Base-by-base conservation (phyloP, 1,140 invertebrate genomes). In the Nasonia longicornis region DNA sequence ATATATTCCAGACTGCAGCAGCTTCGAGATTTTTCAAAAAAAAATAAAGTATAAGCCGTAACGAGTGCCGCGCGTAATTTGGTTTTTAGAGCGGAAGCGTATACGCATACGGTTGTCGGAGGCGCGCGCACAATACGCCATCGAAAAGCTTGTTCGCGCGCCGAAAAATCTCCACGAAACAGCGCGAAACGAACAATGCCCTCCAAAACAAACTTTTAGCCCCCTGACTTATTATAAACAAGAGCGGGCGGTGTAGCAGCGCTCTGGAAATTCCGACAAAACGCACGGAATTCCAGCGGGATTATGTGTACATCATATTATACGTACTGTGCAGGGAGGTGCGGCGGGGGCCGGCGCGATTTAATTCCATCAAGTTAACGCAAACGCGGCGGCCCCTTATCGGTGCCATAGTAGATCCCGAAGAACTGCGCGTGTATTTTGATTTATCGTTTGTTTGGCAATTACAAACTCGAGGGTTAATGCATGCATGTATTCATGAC, bases 371-470 rank as follows among this genome's bases (percentile, higher is more conserved):
- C 76, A 77, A 77, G 76, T 77, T 67, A 45, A 71, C 48, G 29
- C 16, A 16, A 58, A n/a, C 52, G 26, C n/a, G 22, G 26, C n/a
- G 22, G 52, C 52, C n/a, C 11, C 16, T 64, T 80, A 80, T 80
- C 58, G 29, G 58, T 38, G 22, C 20, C 16, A 26, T 26, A 20
- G 16, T 7, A 16, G 3, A 58, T 58, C 52, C 52, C 71, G 14
- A 73, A 80, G 52, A 73, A 73, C 78, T 74, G 52, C 52, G 52
- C 52, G 31, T 3, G 52, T 58, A 48, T 80, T 80, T 80, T 80
- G 78, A 80, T 74, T 74, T 80, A 80, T 73, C 70, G 71, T 80
- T 80, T 80, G 71, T 80, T 74, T 80, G 29, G n/a, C 78, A 79
- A 72, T 79, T 72, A 79, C 67, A 71, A 79, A 71, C 42, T 58